Evolutionary conservation across 2,888 invertebrate genomes (phyloP), one percentile per base, ranked within the genome.

Genomic region (Morpho achilles): DNA sequence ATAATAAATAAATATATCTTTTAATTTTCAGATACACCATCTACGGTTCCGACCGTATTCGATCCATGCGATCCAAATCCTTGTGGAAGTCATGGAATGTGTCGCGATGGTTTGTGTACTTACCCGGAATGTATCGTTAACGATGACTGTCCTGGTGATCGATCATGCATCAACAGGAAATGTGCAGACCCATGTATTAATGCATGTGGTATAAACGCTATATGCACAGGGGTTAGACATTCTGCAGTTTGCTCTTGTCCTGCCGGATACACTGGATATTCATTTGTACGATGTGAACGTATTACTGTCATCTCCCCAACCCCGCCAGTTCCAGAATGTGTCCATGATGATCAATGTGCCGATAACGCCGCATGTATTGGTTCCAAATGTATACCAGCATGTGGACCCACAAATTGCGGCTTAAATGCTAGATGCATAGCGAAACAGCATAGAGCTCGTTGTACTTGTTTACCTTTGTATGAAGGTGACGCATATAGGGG

Each of bases 41-140:
- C 69, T 10, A 65, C 69, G 47, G 68, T 69, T 67, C 76, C 84
- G 22, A 72, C 87, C 39, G 69, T 71, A 8, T 82, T 80, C 65
- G 94, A 94, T 72, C 94, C 94, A 4, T 95, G 95, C 74, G 91
- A 92, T 66, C 95, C 95, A 39, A 93, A 93, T 53, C 95, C 95
- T 4, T 95, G 95, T 74, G 94, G 94, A 56, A 92, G 93, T 57
- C 94, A 94, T 74, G 93, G 94, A 44, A 87, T 92, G 51, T 95
- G 95, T 68, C 92, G 92, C 50, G 91, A 92, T 57, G 93, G 94
- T 22, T 86, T 90, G 61, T 95, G 95, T 70, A 90, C 92, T 7
- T 97, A 96, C 79, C 97, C 96, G 0, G 97, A 97, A 80, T 97
- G 97, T 79, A 91, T 96, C 7, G 94, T 96, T 63, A 97, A 97